These are phyloP conservation scores for Bilobella aurantiaca DNA, from an alignment of 1,140 invertebrate species.

Conservation along the genomic window DNA sequence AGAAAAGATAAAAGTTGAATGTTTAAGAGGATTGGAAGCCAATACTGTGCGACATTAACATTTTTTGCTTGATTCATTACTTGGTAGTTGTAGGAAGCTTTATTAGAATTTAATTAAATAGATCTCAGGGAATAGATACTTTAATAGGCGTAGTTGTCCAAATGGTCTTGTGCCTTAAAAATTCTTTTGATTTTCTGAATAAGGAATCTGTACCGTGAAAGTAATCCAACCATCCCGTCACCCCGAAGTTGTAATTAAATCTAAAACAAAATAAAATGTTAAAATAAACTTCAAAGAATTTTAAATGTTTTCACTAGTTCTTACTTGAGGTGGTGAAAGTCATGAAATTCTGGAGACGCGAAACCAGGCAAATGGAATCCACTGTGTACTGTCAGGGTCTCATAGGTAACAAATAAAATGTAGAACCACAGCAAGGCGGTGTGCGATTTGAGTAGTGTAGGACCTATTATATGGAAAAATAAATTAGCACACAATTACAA, in stretches of 20 bases:
- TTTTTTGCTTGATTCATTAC: too few relatives aligned
- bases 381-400: slow-evolving; percentile 73
- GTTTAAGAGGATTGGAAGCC: too few relatives aligned
- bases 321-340: slow-evolving; percentile 80
- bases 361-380: slow-evolving; percentile 83
- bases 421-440: slow-evolving; percentile 4
- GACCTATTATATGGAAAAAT: background rate
- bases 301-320: background rate
- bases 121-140: background rate
- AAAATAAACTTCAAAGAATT: background rate
- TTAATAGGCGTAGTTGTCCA: slow-evolving; percentile 14
- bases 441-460: slow-evolving; percentile 1
- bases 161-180: slow-evolving; percentile 41
- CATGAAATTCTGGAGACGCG: slow-evolving; percentile 79
- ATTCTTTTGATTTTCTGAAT: slow-evolving; percentile 41
- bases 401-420: slow-evolving; percentile 43
- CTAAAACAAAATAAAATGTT: slow-evolving; percentile 20
- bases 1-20: too few relatives aligned
- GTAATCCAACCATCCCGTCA: slow-evolving; percentile 44
- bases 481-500: background rate
- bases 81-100: too few relatives aligned
- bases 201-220: slow-evolving; percentile 45
- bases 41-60: too few relatives aligned
- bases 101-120: background rate
- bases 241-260: slow-evolving; percentile 44